Conservation (phyloP, 2,888 invertebrate genomes). For the Hemistola chrysoprasaria region DNA sequence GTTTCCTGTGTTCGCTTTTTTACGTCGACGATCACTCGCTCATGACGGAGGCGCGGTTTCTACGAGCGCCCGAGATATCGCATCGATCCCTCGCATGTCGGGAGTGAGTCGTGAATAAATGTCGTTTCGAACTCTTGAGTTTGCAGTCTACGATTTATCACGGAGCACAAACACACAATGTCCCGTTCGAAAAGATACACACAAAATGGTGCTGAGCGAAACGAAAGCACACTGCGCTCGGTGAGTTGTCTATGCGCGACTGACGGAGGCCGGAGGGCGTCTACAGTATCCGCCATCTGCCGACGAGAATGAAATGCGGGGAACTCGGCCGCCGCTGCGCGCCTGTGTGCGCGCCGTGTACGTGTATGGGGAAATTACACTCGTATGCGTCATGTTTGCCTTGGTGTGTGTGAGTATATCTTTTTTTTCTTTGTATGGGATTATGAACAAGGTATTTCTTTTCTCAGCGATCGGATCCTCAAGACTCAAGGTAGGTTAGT, state of each 20-base stretch:
- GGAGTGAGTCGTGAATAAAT: constrained; percentile 63
- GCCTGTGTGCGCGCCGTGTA: constrained; percentile 48
- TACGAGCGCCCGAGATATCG: constrained; percentile 77
- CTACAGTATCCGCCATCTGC: constrained; percentile 82
- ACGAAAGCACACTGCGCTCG: constrained; percentile 67
- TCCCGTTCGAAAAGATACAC: constrained; percentile 78
- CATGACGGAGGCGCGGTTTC: constrained; percentile 81
- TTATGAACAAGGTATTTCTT: constrained; percentile 69
- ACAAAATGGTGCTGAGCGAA: constrained; percentile 77
- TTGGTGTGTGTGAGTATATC: constrained; percentile 64
- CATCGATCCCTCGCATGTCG: constrained; percentile 78
- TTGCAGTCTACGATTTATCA: constrained; percentile 68
- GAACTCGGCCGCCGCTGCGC: constrained; percentile 53
- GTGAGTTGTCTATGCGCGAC: constrained; percentile 80
- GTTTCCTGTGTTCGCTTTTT: constrained; percentile 81
- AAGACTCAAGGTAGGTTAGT: constrained; percentile 38
- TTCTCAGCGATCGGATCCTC: constrained; percentile 52
- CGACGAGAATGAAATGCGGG: constrained; percentile 79
- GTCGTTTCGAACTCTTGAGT: constrained; percentile 52
- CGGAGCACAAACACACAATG: constrained; percentile 80
- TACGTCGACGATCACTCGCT: constrained; percentile 80
- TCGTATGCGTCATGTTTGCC: constrained; percentile 49
- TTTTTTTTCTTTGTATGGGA: constrained; percentile 71
- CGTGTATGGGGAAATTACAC: constrained; percentile 51
- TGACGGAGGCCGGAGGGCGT: constrained; percentile 75